phyloP scores from a whole-genome alignment of 2,888 invertebrate species.

The Plutella xylostella region DNA sequence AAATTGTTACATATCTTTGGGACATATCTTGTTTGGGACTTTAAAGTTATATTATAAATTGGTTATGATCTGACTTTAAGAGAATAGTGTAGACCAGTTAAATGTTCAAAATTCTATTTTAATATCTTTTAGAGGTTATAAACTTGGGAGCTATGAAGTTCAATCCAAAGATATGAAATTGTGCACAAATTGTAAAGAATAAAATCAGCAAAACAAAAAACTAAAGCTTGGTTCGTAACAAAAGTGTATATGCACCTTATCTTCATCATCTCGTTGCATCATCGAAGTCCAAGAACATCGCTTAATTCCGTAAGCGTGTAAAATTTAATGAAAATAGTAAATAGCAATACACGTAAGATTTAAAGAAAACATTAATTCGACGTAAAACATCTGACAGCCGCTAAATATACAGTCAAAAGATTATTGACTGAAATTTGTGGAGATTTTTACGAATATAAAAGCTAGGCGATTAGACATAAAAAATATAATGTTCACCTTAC shows the following conservation, averaged over 20 bases:
- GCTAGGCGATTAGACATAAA: too few relatives aligned
- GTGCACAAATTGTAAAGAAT: background rate
- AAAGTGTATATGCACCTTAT: conserved; percentile 48
- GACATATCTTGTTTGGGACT: too few relatives aligned
- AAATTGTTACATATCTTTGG: too few relatives aligned
- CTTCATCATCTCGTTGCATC: conserved; percentile 68
- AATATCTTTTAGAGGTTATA: conserved; percentile 1
- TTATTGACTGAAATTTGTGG: conserved; percentile 3
- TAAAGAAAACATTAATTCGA: conserved; percentile 30
- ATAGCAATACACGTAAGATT: conserved; percentile 27
- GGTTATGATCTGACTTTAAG: too few relatives aligned
- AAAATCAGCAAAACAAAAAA: background rate
- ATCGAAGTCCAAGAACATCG: conserved; percentile 50
- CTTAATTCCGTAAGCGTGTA: conserved; percentile 50
- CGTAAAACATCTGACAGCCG: conserved; percentile 69
- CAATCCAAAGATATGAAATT: too few relatives aligned
- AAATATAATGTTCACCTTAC: conserved; percentile 27
- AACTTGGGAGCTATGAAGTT: background rate
- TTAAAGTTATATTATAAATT: too few relatives aligned
- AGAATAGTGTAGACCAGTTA: too few relatives aligned
- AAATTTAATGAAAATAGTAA: too few relatives aligned
- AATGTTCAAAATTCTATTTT: background rate
- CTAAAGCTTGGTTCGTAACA: conserved; percentile 12
- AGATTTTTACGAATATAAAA: too few relatives aligned
- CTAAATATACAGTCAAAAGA: conserved; percentile 46